These are phyloP conservation scores for Ctenopoma kingsleyae DNA, from an alignment of 2,797 vertebrate species.

Conservation along the genomic window DNA sequence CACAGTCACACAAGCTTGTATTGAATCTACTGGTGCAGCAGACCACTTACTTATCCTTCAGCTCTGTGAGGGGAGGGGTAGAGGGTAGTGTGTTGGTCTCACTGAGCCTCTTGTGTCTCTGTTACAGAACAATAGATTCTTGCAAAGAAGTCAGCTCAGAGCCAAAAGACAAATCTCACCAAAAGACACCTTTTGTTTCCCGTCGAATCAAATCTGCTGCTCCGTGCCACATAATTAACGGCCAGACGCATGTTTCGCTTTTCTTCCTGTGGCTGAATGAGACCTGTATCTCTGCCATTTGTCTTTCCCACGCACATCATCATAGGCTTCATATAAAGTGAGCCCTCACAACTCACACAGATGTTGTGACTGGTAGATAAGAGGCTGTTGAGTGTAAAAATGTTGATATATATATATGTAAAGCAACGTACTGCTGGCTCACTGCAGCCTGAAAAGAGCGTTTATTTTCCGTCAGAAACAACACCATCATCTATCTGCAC, in stretches of 20 bases:
- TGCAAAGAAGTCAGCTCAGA: slow-evolving; percentile 63
- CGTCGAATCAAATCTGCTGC: slow-evolving; percentile 60
- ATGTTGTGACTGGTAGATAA: slow-evolving; percentile 32
- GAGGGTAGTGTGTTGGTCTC: slow-evolving; percentile 21
- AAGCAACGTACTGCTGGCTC: slow-evolving; percentile 27
- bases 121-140: slow-evolving; percentile 68
- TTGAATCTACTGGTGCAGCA: slow-evolving; percentile 45
- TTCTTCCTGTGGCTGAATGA: slow-evolving; percentile 44
- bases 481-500: slow-evolving; percentile 27
- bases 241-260: slow-evolving; percentile 56
- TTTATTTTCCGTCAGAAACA: slow-evolving; percentile 36
- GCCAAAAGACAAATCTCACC: slow-evolving; percentile 72
- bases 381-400: slow-evolving; percentile 39
- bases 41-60: slow-evolving; percentile 60
- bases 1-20: slow-evolving; percentile 31
- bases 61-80: slow-evolving; percentile 23
- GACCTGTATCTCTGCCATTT: slow-evolving; percentile 60
- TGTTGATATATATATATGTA: slow-evolving; percentile 6
- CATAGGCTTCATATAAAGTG: slow-evolving; percentile 20
- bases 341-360: slow-evolving; percentile 29
- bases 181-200: slow-evolving; percentile 72
- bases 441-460: slow-evolving; percentile 28
- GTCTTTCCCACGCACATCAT: slow-evolving; percentile 72
- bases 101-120: slow-evolving; percentile 49
- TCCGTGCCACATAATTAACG: slow-evolving; percentile 72